Conservation (phyloP, 2,113 vertebrate genomes). For the Alectura lathami region DNA sequence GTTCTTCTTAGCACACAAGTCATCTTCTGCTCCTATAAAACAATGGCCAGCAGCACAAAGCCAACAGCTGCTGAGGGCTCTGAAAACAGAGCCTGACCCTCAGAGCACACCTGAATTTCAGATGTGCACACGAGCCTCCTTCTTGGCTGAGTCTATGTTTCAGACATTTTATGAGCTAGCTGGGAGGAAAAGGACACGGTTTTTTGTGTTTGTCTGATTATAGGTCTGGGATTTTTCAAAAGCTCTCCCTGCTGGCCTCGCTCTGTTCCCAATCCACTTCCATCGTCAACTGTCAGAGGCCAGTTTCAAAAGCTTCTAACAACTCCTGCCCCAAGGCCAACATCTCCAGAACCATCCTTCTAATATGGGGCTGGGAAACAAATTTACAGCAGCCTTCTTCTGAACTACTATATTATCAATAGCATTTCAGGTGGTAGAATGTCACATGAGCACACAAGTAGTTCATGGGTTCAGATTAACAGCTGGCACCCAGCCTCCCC, state of each 20-base stretch:
- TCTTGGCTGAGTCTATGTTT: not conserved
- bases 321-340: not conserved
- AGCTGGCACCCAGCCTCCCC: not conserved
- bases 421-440: not conserved
- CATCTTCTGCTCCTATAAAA: not conserved
- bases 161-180: not conserved
- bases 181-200: not conserved
- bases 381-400: not conserved
- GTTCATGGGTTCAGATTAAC: not conserved
- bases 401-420: not conserved
- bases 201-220: not conserved
- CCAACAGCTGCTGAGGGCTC: not conserved
- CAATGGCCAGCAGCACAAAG: not conserved
- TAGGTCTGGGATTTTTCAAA: not conserved
- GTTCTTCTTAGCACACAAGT: rapidly evolving
- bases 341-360: not conserved
- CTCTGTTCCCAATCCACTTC: not conserved
- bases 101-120: constrained; percentile 6
- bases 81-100: not conserved
- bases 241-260: not conserved
- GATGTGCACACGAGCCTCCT: not conserved
- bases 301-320: not conserved
- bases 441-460: rapidly evolving
- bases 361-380: not conserved
- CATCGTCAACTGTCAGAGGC: not conserved